Percentiles rank a stretch among this genome's conserved stretches.
phyloP scores from a whole-genome alignment of 1,140 invertebrate genomes.

The Grapholita molesta region DNA sequence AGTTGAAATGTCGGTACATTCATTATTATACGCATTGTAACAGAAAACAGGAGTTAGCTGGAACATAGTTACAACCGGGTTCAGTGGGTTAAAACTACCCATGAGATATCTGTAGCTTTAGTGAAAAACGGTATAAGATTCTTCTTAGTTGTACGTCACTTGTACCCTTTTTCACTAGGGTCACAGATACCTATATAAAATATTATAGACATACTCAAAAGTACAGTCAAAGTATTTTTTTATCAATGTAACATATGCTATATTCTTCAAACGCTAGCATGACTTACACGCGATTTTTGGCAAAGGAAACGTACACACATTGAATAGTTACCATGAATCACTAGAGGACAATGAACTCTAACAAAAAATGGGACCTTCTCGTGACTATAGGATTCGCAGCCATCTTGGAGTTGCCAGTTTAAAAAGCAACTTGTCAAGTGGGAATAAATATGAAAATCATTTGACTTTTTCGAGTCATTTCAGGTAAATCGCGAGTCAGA shows the following conservation, averaged over 20 bases:
- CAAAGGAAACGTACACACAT: not conserved
- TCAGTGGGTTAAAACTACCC: too few relatives aligned
- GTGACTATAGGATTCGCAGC: not conserved
- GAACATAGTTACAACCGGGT: too few relatives aligned
- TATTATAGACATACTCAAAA: too few relatives aligned
- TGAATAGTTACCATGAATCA: constrained; percentile 8
- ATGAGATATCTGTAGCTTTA: too few relatives aligned
- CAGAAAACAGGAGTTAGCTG: too few relatives aligned
- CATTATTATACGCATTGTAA: too few relatives aligned
- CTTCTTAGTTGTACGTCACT: too few relatives aligned
- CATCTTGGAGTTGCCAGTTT: not conserved
- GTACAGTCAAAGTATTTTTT: too few relatives aligned
- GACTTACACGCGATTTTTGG: not conserved
- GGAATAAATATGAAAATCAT: not conserved
- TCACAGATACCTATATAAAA: too few relatives aligned
- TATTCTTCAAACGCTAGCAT: not conserved
- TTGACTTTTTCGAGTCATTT: not conserved
- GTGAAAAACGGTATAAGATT: too few relatives aligned
- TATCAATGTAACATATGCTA: not conserved
- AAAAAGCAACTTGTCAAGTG: not conserved
- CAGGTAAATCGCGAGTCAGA: not conserved
- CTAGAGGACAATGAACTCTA: not conserved
- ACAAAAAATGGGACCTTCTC: constrained; percentile 10
- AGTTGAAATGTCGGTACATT: too few relatives aligned
- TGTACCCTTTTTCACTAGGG: too few relatives aligned